A percentile compares a stretch with the other conserved stretches of the same genome.
Evolutionary conservation across 2,888 invertebrate genomes (phyloP).

Genomic region (Diachrysia chrysitis): DNA sequence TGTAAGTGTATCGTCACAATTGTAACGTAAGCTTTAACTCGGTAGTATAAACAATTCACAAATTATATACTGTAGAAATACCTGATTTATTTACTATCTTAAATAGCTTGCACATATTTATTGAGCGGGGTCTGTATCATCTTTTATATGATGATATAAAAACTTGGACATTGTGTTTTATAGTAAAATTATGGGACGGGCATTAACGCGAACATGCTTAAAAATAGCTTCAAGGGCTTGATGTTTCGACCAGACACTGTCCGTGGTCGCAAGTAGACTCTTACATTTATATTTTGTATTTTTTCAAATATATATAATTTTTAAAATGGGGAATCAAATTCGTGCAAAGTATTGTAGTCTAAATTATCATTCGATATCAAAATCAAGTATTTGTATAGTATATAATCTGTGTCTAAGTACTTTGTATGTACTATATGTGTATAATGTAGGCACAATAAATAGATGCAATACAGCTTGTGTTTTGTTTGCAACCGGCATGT

Average conservation of each 20-base stretch:
- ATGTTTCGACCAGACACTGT: too few species aligned
- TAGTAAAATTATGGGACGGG: too few species aligned
- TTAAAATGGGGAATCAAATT: too few species aligned
- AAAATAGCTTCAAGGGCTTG: too few species aligned
- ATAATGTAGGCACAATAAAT: constrained; percentile 73
- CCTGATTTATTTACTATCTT: not conserved
- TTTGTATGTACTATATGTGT: constrained; percentile 59
- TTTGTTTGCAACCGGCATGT: constrained; percentile 79
- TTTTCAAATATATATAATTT: too few species aligned
- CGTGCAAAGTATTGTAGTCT: too few species aligned
- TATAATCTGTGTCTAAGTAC: constrained; percentile 29
- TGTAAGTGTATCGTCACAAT: constrained; percentile 55
- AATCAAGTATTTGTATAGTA: constrained; percentile 12
- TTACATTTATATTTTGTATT: too few species aligned
- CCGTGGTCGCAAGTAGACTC: too few species aligned
- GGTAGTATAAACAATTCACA: constrained; percentile 35
- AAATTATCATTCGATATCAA: not conserved
- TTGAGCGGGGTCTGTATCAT: not conserved
- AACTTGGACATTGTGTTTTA: too few species aligned
- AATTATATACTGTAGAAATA: constrained; percentile 11
- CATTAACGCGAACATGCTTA: too few species aligned
- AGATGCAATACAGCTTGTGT: constrained; percentile 73
- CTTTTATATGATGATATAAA: too few species aligned
- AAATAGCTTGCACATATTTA: not conserved
- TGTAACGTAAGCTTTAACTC: constrained; percentile 67